Percentiles rank a stretch among this genome's conserved stretches.
Conservation (phyloP, 2,113 vertebrate species). For the Okapia johnstoni region DNA sequence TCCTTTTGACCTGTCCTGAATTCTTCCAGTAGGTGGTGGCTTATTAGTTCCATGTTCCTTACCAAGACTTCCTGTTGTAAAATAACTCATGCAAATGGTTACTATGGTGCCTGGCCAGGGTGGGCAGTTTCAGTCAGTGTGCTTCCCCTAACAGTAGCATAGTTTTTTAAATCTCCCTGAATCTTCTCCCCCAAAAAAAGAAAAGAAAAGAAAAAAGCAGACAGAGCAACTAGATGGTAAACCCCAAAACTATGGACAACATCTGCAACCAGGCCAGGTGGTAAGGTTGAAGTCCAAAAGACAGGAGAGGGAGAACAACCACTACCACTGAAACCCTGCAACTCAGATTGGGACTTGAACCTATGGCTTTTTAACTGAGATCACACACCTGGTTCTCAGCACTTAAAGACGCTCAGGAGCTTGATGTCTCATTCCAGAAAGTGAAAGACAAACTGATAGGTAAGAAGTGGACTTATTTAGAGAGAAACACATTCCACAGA, state of each 20-base stretch:
- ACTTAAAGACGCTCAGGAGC: neutral
- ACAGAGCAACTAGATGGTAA: neutral
- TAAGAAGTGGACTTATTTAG: neutral
- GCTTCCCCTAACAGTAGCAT: too few relatives aligned
- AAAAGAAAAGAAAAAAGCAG: neutral
- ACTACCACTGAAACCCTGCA: neutral
- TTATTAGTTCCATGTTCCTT: neutral
- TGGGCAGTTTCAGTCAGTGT: too few relatives aligned
- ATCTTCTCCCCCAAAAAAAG: neutral
- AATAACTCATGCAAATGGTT: too few relatives aligned
- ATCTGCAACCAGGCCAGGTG: neutral
- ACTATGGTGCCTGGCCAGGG: too few relatives aligned
- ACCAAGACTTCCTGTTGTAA: too few relatives aligned
- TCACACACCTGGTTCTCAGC: neutral
- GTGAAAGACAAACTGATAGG: neutral
- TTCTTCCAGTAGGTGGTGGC: rapidly evolving
- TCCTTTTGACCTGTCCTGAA: neutral
- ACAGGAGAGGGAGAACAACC: neutral
- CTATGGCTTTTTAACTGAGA: neutral
- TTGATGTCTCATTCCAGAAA: neutral
- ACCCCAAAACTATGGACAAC: neutral
- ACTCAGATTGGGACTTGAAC: too few relatives aligned
- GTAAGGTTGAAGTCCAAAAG: neutral
- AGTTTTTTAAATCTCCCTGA: neutral
- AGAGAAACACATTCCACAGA: neutral